These are phyloP conservation scores for Scaptomyza flava DNA, from an alignment of 2,888 invertebrate genomes.

Conservation along the genomic window DNA sequence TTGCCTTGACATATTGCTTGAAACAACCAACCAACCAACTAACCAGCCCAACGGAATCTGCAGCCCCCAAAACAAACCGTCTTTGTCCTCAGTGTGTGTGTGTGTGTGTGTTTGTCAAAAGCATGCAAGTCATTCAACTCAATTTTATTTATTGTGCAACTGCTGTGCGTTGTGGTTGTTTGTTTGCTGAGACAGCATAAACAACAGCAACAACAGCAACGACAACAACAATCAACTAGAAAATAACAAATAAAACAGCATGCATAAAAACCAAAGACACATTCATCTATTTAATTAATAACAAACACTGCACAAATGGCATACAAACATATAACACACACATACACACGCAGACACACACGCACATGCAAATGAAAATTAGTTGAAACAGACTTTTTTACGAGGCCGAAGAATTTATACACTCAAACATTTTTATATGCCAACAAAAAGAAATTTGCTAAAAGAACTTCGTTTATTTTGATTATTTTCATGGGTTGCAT, in stretches of 20 bases:
- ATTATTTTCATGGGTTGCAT: neutral
- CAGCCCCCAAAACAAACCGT: constrained; percentile 31
- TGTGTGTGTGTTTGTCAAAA: constrained; percentile 53
- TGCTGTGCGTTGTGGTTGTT: constrained; percentile 41
- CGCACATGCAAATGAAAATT: neutral
- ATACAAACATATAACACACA: constrained; percentile 14
- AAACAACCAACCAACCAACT: constrained; percentile 45
- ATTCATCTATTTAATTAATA: constrained; percentile 71
- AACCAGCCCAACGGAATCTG: constrained; percentile 34
- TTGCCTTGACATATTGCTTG: constrained; percentile 68
- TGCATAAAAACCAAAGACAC: constrained; percentile 46
- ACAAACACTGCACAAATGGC: constrained; percentile 55
- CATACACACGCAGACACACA: neutral
- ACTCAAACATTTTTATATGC: neutral
- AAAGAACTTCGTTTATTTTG: neutral
- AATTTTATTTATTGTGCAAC: constrained; percentile 67
- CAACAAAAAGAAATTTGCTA: neutral
- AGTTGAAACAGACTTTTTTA: neutral
- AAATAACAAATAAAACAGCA: constrained; percentile 8
- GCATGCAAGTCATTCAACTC: constrained; percentile 71
- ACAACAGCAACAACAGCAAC: constrained; percentile 24
- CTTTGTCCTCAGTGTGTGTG: constrained; percentile 34
- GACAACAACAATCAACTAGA: constrained; percentile 7
- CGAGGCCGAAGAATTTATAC: neutral
- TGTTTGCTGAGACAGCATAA: constrained; percentile 40